Evolutionary conservation across 2,797 vertebrate genomes (phyloP).

Genomic region (Aeoliscus strigatus): DNA sequence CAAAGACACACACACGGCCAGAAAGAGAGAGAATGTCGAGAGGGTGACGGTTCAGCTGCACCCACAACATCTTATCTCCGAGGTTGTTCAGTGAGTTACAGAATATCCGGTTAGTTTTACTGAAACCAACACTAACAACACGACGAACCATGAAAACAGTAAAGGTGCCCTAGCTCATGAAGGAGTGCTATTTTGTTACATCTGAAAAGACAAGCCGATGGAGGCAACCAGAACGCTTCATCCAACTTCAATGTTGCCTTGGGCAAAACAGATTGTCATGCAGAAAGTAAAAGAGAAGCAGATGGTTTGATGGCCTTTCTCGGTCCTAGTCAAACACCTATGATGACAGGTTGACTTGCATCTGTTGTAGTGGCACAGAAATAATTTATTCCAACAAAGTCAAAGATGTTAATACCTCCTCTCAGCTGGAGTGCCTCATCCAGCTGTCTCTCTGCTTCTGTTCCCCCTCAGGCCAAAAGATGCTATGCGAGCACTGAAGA

Average conservation of each 20-base stretch:
- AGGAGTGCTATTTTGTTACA: conserved; percentile 21
- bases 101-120: conserved; percentile 20
- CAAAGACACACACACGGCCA: conserved; percentile 1
- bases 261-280: conserved; percentile 25
- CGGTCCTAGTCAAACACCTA: conserved; percentile 29
- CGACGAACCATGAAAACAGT: background rate
- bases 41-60: conserved; percentile 15
- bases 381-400: conserved; percentile 32
- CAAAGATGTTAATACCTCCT: conserved; percentile 15
- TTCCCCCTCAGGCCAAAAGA: conserved; percentile 85
- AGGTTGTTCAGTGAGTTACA: no score
- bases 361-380: conserved; percentile 35
- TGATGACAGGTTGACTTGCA: conserved; percentile 33
- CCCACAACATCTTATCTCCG: conserved; percentile 39
- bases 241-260: conserved; percentile 47
- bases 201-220: conserved; percentile 16
- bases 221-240: conserved; percentile 36
- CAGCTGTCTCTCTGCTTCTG: conserved; percentile 19
- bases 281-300: conserved; percentile 32
- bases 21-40: background rate
- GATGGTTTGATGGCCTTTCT: conserved; percentile 40
- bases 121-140: background rate
- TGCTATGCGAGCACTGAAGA: conserved; percentile 91
- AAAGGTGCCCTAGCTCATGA: conserved; percentile 20
- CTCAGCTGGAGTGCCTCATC: conserved; percentile 15